phyloP scores from a whole-genome alignment of 2,113 vertebrate genomes.

The Gobius niger region DNA sequence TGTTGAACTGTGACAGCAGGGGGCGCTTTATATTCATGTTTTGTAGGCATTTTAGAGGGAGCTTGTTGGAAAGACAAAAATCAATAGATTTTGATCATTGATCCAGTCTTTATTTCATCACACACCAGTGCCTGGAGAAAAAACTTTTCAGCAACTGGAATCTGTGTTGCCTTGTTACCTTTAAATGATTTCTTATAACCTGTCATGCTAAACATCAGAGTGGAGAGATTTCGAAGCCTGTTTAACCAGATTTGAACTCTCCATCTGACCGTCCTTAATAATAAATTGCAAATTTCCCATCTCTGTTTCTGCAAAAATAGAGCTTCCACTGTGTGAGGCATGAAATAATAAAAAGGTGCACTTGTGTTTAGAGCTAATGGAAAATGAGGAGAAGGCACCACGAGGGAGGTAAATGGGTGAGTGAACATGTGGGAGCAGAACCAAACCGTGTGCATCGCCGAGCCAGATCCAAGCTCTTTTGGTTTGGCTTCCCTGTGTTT shows the following conservation, averaged over 20 bases:
- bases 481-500: conserved; percentile 9
- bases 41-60: too few species aligned
- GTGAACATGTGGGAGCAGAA: conserved; percentile 25
- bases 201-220: background rate
- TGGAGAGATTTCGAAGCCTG: background rate
- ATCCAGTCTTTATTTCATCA: too few species aligned
- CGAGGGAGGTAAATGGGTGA: conserved; percentile 30
- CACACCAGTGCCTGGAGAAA: too few species aligned
- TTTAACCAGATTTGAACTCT: background rate
- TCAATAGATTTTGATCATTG: too few species aligned
- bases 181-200: background rate
- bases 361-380: conserved; percentile 30
- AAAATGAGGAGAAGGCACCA: conserved; percentile 15
- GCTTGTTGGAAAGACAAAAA: too few species aligned
- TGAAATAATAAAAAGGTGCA: conserved; percentile 26
- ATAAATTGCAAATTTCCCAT: background rate
- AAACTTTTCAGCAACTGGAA: too few species aligned
- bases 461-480: conserved; percentile 36
- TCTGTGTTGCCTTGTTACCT: background rate
- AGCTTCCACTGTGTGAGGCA: conserved; percentile 6
- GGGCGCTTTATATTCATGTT: too few species aligned
- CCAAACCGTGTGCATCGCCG: conserved; percentile 36
- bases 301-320: background rate
- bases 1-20: too few species aligned
- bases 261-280: background rate